phyloP scores from a whole-genome alignment of 2,113 vertebrate genomes.

The Perccottus glenii region DNA sequence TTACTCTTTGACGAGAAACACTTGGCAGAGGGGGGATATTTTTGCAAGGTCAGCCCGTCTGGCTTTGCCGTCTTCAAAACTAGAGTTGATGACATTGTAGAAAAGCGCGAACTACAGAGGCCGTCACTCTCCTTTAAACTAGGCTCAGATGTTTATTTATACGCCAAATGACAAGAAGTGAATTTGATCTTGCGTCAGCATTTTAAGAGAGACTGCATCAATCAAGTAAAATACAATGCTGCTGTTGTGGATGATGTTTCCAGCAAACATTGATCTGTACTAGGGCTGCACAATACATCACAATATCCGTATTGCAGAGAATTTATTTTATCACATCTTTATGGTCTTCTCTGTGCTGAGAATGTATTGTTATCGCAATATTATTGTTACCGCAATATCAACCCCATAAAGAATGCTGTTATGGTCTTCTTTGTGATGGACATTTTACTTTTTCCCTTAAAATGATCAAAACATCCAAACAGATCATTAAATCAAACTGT shows the following conservation, averaged over 20 bases:
- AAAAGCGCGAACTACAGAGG: background rate
- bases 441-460: no score
- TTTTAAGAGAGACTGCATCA: conserved; percentile 32
- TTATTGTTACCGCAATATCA: no score
- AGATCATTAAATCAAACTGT: no score
- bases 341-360: no score
- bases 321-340: no score
- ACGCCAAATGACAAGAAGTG: conserved; percentile 1
- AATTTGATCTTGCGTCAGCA: conserved; percentile 35
- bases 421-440: no score
- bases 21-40: conserved; percentile 25
- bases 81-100: conserved; percentile 21
- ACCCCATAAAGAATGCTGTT: no score
- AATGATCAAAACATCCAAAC: no score
- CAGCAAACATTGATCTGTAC: conserved; percentile 38
- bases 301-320: background rate
- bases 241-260: conserved; percentile 38
- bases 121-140: conserved; percentile 10
- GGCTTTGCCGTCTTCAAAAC: conserved; percentile 27
- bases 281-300: conserved; percentile 13
- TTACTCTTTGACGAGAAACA: conserved; percentile 43
- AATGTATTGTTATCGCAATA: no score
- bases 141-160: conserved; percentile 38
- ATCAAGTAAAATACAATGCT: conserved; percentile 29
- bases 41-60: conserved; percentile 39